Base-by-base conservation (phyloP, 2,113 vertebrate species). In the Sander vitreus region DNA sequence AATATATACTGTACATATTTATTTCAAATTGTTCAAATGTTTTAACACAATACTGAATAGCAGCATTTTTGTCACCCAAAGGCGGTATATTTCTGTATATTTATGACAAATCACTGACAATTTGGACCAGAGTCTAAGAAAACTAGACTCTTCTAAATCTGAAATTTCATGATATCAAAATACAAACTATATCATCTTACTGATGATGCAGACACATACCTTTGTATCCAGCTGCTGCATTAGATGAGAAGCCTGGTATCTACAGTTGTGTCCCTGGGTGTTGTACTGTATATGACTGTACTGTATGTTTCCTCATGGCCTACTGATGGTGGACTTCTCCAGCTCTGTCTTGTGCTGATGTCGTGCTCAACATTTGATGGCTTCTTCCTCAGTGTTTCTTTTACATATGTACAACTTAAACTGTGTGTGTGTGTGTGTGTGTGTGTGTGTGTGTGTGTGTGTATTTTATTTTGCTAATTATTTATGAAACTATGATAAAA, bases 211-310 rank as follows among this genome's bases (percentile, higher is more conserved):
- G 39, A 33, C 21, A 43, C n/a, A 43, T 7, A 16, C 9, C n/a
- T 48, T 50, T 71, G 23, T 21, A 15, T 63, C 18, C 51, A 51
- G 55, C 86, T 85, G 86, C 77, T 91, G 95, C 96, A 91, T 95
- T 95, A 94, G 96, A 93, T 59, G 88, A 90, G 67, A 83, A 25
- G 90, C 55, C 78, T 95, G 97, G 96, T 97, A 97, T 97, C 96
- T 97, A 95, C 97, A 97, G 97, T 96, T 97, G 96, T 95, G 84
- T 95, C 93, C 94, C 93, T 96, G 93, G 93, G 92, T 96, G 96
- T 95, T 94, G 93, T 92, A 74, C 30, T 48, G 78, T 94, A 90
- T 93, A 66, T 88, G 39, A 86, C 50, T 68, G 68, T 83, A 93
- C 92, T 92, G 84, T 85, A 87, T 93, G 84, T 92, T 90, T 50